Conservation (phyloP, 2,113 vertebrate species). For the Thryonomys swinderianus region DNA sequence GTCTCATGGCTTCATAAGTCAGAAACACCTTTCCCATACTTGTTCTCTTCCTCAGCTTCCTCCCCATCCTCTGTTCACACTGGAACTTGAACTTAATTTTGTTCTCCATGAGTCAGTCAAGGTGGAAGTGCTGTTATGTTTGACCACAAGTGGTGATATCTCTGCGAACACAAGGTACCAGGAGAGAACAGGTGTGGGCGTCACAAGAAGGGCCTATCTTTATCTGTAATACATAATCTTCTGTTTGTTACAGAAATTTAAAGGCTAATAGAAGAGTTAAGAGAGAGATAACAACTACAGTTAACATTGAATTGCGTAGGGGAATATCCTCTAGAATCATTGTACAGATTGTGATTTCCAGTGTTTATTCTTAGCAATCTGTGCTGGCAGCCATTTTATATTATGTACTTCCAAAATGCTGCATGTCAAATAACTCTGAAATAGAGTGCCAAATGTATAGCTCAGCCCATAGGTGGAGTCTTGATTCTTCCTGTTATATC, state of each 20-base stretch:
- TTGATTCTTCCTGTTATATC: neutral
- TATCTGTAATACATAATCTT: constrained; percentile 7
- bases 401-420: neutral
- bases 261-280: constrained; percentile 21
- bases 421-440: neutral
- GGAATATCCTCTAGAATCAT: neutral
- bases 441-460: neutral
- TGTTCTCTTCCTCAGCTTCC: neutral
- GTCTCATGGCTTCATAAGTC: neutral
- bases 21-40: constrained; percentile 21
- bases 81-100: constrained; percentile 29
- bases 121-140: constrained; percentile 25
- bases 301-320: neutral
- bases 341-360: neutral
- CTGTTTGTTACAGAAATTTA: constrained; percentile 19
- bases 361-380: neutral
- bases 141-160: neutral
- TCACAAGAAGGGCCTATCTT: constrained; percentile 27
- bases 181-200: constrained; percentile 1
- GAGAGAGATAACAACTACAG: neutral
- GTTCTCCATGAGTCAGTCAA: neutral
- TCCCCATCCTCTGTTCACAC: neutral
- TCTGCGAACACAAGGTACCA: constrained; percentile 50
- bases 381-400: neutral
- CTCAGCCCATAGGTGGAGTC: neutral